phyloP scores from a whole-genome alignment of 2,888 invertebrate genomes.

The Laothoe populi region DNA sequence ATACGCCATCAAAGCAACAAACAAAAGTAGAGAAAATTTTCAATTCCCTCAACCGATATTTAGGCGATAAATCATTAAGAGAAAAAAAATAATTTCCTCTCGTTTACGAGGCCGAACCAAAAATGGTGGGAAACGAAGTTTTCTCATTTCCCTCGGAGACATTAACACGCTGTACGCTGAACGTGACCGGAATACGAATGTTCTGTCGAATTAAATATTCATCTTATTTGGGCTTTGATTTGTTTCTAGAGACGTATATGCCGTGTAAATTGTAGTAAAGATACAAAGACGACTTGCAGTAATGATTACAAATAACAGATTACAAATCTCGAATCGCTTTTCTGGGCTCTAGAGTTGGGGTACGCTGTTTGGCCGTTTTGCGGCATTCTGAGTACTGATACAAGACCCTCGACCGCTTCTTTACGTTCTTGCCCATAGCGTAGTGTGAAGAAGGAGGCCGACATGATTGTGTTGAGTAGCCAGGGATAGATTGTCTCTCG shows the following conservation, averaged over 20 bases:
- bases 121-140: constrained; percentile 50
- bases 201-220: constrained; percentile 45
- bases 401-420: no score
- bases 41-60: constrained; percentile 18
- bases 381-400: no score
- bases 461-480: no score
- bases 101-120: constrained; percentile 31
- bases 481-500: no score
- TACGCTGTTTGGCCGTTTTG: no score
- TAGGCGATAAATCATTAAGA: constrained; percentile 19
- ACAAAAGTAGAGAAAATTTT: not conserved
- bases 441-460: no score
- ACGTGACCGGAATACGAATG: constrained; percentile 63
- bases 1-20: not conserved
- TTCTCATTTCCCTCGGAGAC: constrained; percentile 74
- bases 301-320: no score
- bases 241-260: not conserved
- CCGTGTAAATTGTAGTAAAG: not conserved
- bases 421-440: no score
- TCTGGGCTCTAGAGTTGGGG: no score
- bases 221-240: constrained; percentile 24
- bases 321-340: no score
- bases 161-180: constrained; percentile 65
- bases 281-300: no score
- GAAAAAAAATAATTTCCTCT: constrained; percentile 27